Evolutionary conservation across 2,797 vertebrate species (phyloP).

Genomic region (Lacerta agilis): DNA sequence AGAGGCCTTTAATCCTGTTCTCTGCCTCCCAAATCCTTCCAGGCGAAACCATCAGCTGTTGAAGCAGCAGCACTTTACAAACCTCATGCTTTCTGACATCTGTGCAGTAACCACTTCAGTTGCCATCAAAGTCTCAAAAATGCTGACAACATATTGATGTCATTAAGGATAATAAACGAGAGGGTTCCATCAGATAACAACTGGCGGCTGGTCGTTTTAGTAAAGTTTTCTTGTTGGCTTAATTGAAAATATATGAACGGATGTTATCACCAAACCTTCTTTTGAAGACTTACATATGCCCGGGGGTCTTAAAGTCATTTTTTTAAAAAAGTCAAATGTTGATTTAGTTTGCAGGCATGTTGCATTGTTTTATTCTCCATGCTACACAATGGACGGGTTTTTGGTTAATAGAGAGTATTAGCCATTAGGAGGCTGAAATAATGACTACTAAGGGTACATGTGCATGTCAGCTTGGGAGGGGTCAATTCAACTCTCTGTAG

Average conservation of each 20-base stretch:
- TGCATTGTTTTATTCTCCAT: not conserved
- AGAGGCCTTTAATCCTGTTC: not conserved
- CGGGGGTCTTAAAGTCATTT: not conserved
- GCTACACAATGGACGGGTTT: not conserved
- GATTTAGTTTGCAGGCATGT: not conserved
- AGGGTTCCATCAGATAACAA: not conserved
- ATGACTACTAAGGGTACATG: not conserved
- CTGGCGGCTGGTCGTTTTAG: not conserved
- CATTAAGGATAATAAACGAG: not conserved
- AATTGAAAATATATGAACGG: constrained; percentile 27
- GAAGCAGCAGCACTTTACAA: not conserved
- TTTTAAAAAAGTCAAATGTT: not conserved
- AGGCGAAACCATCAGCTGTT: not conserved
- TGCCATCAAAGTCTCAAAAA: constrained; percentile 21
- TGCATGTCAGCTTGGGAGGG: not conserved
- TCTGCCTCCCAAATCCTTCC: not conserved
- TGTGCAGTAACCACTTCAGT: constrained; percentile 31
- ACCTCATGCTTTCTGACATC: not conserved
- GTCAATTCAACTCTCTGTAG: no score
- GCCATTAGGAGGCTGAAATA: not conserved
- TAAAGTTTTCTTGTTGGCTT: constrained; percentile 7
- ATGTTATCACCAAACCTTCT: constrained; percentile 28
- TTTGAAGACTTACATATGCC: constrained; percentile 26
- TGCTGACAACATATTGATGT: constrained; percentile 20
- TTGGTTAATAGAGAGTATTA: not conserved